These are phyloP conservation scores for Oreotrochilus melanogaster DNA, from an alignment of 2,113 vertebrate species.

Conservation along the genomic window DNA sequence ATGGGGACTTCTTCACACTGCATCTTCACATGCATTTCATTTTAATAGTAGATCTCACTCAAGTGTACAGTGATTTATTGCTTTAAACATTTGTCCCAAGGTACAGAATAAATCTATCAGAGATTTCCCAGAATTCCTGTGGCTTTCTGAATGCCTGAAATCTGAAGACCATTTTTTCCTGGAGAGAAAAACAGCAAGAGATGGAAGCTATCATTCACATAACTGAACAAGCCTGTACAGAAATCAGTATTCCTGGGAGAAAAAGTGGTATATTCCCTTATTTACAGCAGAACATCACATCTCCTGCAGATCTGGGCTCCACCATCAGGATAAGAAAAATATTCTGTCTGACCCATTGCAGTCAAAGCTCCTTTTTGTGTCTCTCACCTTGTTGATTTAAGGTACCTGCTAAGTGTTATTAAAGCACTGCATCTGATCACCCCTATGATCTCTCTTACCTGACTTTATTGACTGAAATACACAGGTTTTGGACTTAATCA, in stretches of 20 bases:
- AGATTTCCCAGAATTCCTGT: not conserved
- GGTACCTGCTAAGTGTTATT: not conserved
- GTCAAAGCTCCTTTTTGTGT: not conserved
- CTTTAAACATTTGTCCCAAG: not conserved
- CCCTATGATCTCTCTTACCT: not conserved
- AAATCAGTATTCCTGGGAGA: not conserved
- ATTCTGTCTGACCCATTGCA: not conserved
- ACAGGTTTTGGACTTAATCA: not conserved
- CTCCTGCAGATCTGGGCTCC: not conserved
- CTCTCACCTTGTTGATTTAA: not conserved
- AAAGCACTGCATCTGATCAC: not conserved
- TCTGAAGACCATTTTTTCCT: not conserved
- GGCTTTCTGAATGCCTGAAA: not conserved
- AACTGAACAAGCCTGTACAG: not conserved
- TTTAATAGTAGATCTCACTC: not conserved
- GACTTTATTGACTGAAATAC: not conserved
- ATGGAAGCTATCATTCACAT: not conserved
- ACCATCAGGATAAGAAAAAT: not conserved
- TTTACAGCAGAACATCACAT: not conserved
- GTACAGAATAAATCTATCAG: not conserved
- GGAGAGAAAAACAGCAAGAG: not conserved
- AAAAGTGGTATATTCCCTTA: not conserved
- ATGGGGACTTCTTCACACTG: not conserved
- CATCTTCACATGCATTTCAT: not conserved
- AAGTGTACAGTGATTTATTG: not conserved